Base-by-base conservation (phyloP, 2,113 vertebrate species). In the Falco punctatus region DNA sequence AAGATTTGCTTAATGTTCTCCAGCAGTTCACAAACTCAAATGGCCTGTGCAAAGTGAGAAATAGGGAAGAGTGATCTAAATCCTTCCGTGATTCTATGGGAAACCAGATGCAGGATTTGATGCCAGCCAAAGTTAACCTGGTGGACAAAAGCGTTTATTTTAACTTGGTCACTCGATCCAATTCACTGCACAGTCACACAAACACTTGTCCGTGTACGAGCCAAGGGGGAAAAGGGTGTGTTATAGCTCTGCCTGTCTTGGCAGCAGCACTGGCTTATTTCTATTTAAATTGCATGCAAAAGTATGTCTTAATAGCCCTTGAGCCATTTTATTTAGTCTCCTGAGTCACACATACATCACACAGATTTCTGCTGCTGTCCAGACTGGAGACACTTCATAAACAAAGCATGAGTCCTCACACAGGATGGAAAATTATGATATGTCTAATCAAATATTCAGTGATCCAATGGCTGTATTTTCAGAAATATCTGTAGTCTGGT, bases 221-320 rank as follows among this genome's bases (percentile, higher is more conserved):
- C 85, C 96, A 92, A 95, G 79, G 27, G 90, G 92, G 85, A 46
- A 96, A 96, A 94, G 96, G 94, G 96, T 92, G 94, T 96, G 90
- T 91, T 90, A 90, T 1, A 95, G 74, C 62, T 92, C 78, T 94
- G 84, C 78, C 92, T 88, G 81, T 77, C 74, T 96, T 96, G 93
- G 94, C 96, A 94, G 87, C 84, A 96, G 84, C 70, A 77, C 92
- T 94, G 90, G 87, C 40, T 96, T 96, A 95, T 90, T 96, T 95
- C 87, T 94, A 83, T 94, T 93, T 95, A 97, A 97, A 94, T 74
- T 85, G 71, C 55, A 96, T 77, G 92, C 88, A 92, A 86, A 92
- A 94, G 49, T 77, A 80, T 62, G 70, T 72, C 87, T 91, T 95
- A 96, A 94, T 62, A 96, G 90, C 77, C 79, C 75, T 86, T 40